Percentiles rank a stretch among this genome's conserved stretches.
These are phyloP conservation scores for Psittacus erithacus DNA, from an alignment of 2,113 vertebrate genomes.

Conservation along the genomic window DNA sequence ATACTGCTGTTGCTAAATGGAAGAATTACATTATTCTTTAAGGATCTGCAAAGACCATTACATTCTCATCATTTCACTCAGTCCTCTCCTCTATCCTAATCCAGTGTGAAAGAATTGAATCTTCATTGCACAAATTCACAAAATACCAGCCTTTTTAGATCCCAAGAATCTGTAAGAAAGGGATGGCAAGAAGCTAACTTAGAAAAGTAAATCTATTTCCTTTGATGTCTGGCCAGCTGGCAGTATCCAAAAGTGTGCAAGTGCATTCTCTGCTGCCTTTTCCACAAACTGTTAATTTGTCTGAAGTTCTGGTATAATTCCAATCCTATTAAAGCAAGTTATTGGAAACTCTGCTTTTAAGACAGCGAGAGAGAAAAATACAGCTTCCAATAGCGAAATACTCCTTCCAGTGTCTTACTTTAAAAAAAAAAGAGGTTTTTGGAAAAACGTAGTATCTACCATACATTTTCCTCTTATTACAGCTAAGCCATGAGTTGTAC, in stretches of 20 bases:
- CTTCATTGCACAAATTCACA: not conserved
- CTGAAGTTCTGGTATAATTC: not conserved
- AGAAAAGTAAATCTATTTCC: not conserved
- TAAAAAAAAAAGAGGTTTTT: not conserved
- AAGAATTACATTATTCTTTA: not conserved
- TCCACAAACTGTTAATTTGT: not conserved
- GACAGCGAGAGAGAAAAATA: not conserved
- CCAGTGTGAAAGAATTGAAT: not conserved
- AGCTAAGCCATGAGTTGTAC: not conserved
- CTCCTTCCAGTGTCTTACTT: not conserved
- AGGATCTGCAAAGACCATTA: not conserved
- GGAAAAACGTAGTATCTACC: not conserved
- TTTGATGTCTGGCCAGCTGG: not conserved
- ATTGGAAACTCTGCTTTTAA: not conserved
- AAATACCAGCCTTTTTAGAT: not conserved
- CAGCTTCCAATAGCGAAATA: not conserved
- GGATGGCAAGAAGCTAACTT: not conserved
- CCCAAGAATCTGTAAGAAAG: not conserved
- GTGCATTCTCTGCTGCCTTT: not conserved
- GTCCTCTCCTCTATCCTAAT: not conserved
- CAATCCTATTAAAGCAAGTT: not conserved
- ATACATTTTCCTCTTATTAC: not conserved
- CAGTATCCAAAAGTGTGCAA: not conserved
- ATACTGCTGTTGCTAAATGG: not conserved
- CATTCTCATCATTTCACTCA: not conserved